Base-by-base conservation (phyloP, 1,140 invertebrate genomes). In the Panonychus citri region DNA sequence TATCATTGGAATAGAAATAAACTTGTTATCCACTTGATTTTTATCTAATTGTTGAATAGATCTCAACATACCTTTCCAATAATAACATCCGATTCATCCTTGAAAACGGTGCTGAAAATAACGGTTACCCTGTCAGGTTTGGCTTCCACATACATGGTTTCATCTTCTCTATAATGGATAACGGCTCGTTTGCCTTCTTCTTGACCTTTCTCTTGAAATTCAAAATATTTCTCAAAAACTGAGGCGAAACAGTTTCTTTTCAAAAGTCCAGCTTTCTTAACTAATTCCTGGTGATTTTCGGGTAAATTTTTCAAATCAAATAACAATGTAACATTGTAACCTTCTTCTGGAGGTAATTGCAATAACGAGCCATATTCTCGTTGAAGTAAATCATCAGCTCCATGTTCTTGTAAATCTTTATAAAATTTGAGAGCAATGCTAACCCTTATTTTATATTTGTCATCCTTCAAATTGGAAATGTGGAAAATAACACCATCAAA, bases 221-320 rank as follows among this genome's bases (percentile, higher is more conserved):
- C 81, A 73, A 99, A 99, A 75, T 98, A 99, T 67, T 96, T 95
- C 72, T 98, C 90, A 75, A 99, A 98, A 37, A 99, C 91, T 42
- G 93, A 95, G 19, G 93, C 94, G 74, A 99, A 98, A 73, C 94
- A 98, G 72, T 98, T 93, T 64, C 94, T 79, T 71, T 98, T 98
- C 42, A 99, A 71, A 26, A 95, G 75, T 26, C 88, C 87, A 61
- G 93, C 85, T 75, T 89, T 91, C 68, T 86, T 85, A 54, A 94
- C 81, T 63, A 85, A 68, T 67, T 89, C 82, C 81, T 85, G 90
- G 70, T 95, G 79, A 39, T 54, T 48, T 37, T 79, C 73, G 12
- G 89, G 88, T 63, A 97, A 78, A 68, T 85, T 84, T 65, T 91
- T 86, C 71, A 98, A 74, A 72, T 96, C 87, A 71, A 91, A 80